Base-by-base conservation (phyloP, 2,113 vertebrate species). In the Brachyhypopomus gauderio region DNA sequence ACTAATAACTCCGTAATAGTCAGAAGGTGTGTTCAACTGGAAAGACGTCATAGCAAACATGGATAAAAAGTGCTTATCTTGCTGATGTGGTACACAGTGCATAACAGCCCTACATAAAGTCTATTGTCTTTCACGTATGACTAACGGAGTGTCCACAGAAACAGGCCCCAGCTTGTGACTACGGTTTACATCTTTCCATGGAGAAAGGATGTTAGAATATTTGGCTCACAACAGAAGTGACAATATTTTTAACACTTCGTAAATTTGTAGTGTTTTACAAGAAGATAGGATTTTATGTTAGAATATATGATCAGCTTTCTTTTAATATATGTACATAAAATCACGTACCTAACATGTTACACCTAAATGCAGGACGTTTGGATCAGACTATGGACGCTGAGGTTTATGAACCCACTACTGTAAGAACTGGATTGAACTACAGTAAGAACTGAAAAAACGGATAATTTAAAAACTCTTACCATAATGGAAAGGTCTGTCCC, bases 391-490 rank as follows among this genome's bases (percentile, higher is more conserved):
- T 45, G 45, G 45, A 14, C 12, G 45, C 12, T 52, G 8, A 8
- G 14, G 1, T 52, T 52, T 11, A 45, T 45, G 12, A 14, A 14
- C 12, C 8, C 9, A 52, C 45, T 63, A 63, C 23, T 63, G n/a
- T 62, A 25, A 22, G n/a, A 23, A 62, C 60, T 23, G 23, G n/a
- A n/a, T n/a, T n/a, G n/a, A 25, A 11, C 60, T 63, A 63, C 23
- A 25, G n/a, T 62, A 25, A 22, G n/a, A 23, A 62, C 60, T 23
- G 23, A 25, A 62, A 16, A 30, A 0, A 69, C 17, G n/a, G 30
- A 38, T 38, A n/a, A 11, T 36, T 36, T 73, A 59, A 48, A 25
- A 76, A 60, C 16, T 64, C 77, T 83, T 79, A 88, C 86, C 38
- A 17, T 86, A 85, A 0, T 60, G 4, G 58, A 86, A 88, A 1